A percentile compares a stretch with the other conserved stretches of the same genome.
phyloP scores from a whole-genome alignment of 2,888 invertebrate species.

The Dynastes tityus region DNA sequence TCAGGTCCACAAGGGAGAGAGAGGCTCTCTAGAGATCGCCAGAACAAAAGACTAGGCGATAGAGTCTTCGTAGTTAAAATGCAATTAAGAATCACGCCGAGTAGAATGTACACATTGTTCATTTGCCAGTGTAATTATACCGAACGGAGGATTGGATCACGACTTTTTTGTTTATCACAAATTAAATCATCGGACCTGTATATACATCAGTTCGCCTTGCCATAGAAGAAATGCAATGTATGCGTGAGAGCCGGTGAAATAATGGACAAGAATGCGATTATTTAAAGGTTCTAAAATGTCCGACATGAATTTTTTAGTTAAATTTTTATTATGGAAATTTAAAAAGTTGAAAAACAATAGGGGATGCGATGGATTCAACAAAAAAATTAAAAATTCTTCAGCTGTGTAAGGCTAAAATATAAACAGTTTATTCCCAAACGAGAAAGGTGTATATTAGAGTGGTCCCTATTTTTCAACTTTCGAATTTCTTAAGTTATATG shows the following conservation, averaged over 20 bases:
- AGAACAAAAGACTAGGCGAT: slow-evolving; percentile 54
- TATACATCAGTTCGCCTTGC: background rate
- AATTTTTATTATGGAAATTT: too few species aligned
- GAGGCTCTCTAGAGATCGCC: slow-evolving; percentile 51
- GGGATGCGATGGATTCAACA: too few species aligned
- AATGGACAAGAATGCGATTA: background rate
- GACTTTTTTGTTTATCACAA: slow-evolving; percentile 61
- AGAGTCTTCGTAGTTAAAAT: slow-evolving; percentile 55
- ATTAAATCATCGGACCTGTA: slow-evolving; percentile 58
- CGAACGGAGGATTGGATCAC: slow-evolving; percentile 57
- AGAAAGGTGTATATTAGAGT: too few species aligned
- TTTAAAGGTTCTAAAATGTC: background rate
- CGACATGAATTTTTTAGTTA: too few species aligned
- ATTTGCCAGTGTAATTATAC: slow-evolving; percentile 49
- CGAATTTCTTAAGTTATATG: too few species aligned
- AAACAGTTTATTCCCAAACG: too few species aligned
- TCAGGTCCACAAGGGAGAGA: too few species aligned
- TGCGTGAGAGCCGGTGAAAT: too few species aligned
- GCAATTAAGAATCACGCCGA: slow-evolving; percentile 54
- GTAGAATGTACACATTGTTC: slow-evolving; percentile 47
- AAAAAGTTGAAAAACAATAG: too few species aligned
- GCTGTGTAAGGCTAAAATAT: too few species aligned
- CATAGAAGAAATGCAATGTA: background rate
- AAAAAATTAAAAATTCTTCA: too few species aligned
- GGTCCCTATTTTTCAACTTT: too few species aligned